Percentiles rank a stretch among this genome's conserved stretches.
Evolutionary conservation across 37 sponge, comb jelly and placozoan species (phyloP).

Genomic region (Beroe ovata): DNA sequence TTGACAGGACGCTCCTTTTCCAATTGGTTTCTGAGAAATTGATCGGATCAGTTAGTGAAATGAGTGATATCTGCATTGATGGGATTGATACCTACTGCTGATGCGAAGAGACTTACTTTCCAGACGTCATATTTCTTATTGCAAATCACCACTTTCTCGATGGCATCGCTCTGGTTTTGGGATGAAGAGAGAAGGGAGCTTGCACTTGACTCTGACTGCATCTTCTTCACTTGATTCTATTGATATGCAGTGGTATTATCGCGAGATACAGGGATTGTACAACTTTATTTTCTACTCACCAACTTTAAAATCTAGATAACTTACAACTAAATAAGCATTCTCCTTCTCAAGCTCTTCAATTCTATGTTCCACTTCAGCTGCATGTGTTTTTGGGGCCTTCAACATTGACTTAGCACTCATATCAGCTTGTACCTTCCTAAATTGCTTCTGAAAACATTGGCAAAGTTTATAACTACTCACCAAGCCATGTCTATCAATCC

Average conservation of each 20-base stretch:
- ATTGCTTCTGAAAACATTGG: neutral
- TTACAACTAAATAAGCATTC: neutral
- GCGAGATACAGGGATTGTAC: neutral
- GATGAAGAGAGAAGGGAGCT: neutral
- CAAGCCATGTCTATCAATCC: too few relatives aligned
- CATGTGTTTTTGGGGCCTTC: neutral
- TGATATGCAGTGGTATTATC: neutral
- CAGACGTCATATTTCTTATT: conserved; percentile 13
- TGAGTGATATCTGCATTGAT: too few relatives aligned
- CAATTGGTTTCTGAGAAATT: conserved; percentile 44
- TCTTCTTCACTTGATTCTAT: conserved; percentile 43
- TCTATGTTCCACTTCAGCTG: neutral
- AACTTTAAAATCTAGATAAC: too few relatives aligned
- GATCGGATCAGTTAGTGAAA: too few relatives aligned
- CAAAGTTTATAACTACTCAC: too few relatives aligned
- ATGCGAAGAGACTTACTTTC: too few relatives aligned
- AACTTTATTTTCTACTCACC: too few relatives aligned
- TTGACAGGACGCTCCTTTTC: conserved; percentile 55
- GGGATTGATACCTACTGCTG: too few relatives aligned
- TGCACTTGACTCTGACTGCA: neutral
- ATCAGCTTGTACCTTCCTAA: neutral
- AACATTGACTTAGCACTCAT: neutral
- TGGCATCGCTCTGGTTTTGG: neutral
- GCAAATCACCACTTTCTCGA: neutral
- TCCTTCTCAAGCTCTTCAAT: neutral